Evolutionary conservation across 2,113 vertebrate species (phyloP), one percentile per base, ranked within the genome.

Genomic region (Panurus biarmicus): DNA sequence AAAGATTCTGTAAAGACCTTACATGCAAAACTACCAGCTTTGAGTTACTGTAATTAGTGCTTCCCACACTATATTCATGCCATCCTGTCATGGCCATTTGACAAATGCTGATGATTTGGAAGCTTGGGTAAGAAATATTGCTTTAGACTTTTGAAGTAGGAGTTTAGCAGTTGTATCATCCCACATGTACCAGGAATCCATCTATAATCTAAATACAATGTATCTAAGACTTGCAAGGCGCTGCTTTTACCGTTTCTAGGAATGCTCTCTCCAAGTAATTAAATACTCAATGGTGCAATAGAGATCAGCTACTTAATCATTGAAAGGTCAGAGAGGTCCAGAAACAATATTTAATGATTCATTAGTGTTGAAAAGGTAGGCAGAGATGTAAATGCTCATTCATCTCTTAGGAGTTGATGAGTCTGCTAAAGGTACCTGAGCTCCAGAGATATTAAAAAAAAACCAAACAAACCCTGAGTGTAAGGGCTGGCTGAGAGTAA

Each of bases 191-290:
- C 97, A 89, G 56, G 93, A 96, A 96, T 84, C 81, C 56, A 86
- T 95, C 31, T 80, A 38, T 80, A 91, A 96, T 94, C 87, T 84
- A 89, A 94, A 85, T 38, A 81, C 45, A 95, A 86, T 80, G 69
- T 87, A 75, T 92, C 83, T 58, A 82, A 93, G 93, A 69, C 56
- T 22, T 7, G 6, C 36, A 87, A 88, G 73, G 60, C 14, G 31
- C n/a, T 8, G 3, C 80, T 95, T 92, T 94, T 47, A 69, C 54
- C 14, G 79, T 45, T 51, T 72, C 74, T 81, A 78, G 87, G 74
- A 81, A 78, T 38, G 53, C 25, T 94, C 28, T 33, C 86, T 87
- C 31, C 53, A 74, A 74, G 80, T 66, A 87, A 94, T 91, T 94
- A 95, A 95, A 85, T 84, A 64, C 71, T 73, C 71, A 33, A 1